Evolutionary conservation across 1,140 invertebrate genomes (phyloP), one percentile per base, ranked within the genome.

Genomic region (Drosophila fuyamai): DNA sequence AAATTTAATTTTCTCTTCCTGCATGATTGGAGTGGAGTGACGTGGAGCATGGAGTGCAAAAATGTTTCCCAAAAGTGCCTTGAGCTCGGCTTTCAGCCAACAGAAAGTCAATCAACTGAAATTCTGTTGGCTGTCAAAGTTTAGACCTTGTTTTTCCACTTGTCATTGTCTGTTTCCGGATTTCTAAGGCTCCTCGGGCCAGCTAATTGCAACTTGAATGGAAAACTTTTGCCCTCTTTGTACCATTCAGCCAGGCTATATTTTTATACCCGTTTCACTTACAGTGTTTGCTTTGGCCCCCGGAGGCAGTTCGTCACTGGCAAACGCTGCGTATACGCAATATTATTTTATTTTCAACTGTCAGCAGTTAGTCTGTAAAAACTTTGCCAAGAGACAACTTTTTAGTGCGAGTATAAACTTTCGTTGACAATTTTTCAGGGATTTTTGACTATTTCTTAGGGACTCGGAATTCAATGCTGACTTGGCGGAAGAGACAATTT

Each of bases 401-500:
- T 44, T 38, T 2, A n/a, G 32, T 16, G 57, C 58, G 50, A 38
- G 51, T 50, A 59, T 43, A 79, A 86, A 86, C 76, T 86, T 86
- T 86, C 84, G 72, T 72, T 86, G 83, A 88, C 83, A 86, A 86
- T 83, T 86, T 86, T 79, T 86, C 83, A 83, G 71, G 62, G 79
- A 72, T 79, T 80, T 83, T 77, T 76, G 67, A 78, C 67, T 68
- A 72, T 84, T 80, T 84, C 59, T 51, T 43, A 14, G 48, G n/a
- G 27, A 32, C 8, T 51, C 8, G 2, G n/a, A 1, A 46, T 29
- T 46, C n/a, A 41, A 43, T 10, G 27, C 40, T 16, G 23, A 44
- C 12, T 23, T 61, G 50, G 76, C 65, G 54, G 57, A 38, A 35
- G 32, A 76, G 67, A 72, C 68, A 72, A 58, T 80, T 61, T 68